Conservation (phyloP, 2,113 vertebrate species). For the Dipodomys merriami region DNA sequence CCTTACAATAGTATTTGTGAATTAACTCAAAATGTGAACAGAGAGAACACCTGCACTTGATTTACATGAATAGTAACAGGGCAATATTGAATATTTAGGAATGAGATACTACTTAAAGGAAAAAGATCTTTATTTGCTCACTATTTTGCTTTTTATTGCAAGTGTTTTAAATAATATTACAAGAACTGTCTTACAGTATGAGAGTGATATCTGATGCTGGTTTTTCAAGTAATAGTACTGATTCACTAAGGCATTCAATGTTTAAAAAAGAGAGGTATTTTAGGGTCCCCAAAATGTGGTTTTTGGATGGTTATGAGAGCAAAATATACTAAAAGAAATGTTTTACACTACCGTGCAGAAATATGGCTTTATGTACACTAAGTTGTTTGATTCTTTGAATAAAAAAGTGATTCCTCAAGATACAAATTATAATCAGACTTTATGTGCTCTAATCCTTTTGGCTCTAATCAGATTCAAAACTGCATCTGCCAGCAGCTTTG, state of each 20-base stretch:
- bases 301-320: background rate
- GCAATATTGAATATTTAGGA: background rate
- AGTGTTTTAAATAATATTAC: slow-evolving; percentile 7
- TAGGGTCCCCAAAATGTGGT: background rate
- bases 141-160: slow-evolving; percentile 12
- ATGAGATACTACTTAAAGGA: background rate
- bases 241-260: slow-evolving; percentile 29
- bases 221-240: background rate
- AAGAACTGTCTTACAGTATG: background rate
- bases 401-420: slow-evolving; percentile 14
- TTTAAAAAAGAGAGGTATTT: background rate
- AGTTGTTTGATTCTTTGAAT: slow-evolving; percentile 33
- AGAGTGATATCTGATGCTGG: background rate
- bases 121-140: slow-evolving; percentile 18
- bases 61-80: slow-evolving; percentile 8
- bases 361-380: background rate
- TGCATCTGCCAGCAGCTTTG: slow-evolving; percentile 23
- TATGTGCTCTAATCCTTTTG: slow-evolving; percentile 47
- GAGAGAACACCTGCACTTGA: background rate
- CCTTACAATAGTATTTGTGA: background rate
- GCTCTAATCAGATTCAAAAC: slow-evolving; percentile 48
- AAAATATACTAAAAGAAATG: slow-evolving; percentile 3
- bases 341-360: slow-evolving; percentile 40
- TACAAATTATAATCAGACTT: slow-evolving; percentile 51
- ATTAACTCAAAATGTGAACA: background rate